These are phyloP conservation scores for Monopterus albus DNA, from an alignment of 2,113 vertebrate species.

Conservation along the genomic window DNA sequence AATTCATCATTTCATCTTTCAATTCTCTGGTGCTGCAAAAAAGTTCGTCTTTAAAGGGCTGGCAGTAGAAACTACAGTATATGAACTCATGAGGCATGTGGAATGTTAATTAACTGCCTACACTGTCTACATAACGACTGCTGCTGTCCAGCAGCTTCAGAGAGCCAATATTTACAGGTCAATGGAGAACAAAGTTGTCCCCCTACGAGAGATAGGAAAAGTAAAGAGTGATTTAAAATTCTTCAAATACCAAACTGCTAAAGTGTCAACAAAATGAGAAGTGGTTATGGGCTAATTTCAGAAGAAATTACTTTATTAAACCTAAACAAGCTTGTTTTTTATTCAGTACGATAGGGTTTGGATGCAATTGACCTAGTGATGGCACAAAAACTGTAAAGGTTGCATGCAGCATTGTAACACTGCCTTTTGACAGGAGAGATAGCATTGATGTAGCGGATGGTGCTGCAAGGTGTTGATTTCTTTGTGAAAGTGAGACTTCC, in stretches of 20 bases:
- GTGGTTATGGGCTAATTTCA: not conserved
- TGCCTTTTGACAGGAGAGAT: slow-evolving; percentile 1
- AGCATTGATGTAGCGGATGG: not conserved
- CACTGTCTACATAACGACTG: not conserved
- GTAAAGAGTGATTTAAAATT: not conserved
- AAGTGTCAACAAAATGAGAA: not conserved
- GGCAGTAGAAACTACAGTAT: not conserved
- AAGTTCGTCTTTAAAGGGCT: not conserved
- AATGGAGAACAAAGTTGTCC: not conserved
- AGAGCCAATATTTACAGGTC: not conserved
- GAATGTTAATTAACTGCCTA: not conserved
- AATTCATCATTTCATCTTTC: not conserved
- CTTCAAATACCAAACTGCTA: too few species aligned
- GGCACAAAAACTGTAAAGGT: slow-evolving; percentile 6
- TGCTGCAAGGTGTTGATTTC: slow-evolving; percentile 35
- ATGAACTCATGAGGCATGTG: not conserved
- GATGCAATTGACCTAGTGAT: not conserved
- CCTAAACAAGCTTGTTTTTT: not conserved
- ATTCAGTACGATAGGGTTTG: not conserved
- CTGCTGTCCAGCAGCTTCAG: not conserved
- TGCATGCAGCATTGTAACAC: not conserved
- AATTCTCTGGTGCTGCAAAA: not conserved
- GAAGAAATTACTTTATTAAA: not conserved
- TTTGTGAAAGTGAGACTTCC: slow-evolving; percentile 53
- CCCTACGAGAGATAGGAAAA: not conserved